Percentiles rank a stretch among this genome's conserved stretches.
These are phyloP conservation scores for Aegotheles bennettii DNA, from an alignment of 2,113 vertebrate genomes.

Conservation along the genomic window DNA sequence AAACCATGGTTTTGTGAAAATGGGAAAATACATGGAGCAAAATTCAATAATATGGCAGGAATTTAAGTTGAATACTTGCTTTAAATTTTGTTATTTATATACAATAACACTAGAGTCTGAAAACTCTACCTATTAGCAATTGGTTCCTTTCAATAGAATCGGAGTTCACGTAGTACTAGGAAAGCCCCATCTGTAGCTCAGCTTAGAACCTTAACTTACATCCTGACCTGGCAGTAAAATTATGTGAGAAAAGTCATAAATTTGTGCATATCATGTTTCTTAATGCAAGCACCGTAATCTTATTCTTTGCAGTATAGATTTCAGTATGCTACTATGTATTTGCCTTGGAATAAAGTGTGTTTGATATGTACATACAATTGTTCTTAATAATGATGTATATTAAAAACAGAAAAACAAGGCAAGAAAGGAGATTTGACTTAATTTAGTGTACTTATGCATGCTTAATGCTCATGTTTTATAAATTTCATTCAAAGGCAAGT, in stretches of 20 bases:
- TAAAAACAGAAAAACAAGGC: neutral
- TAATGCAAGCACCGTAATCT: neutral
- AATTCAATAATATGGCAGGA: neutral
- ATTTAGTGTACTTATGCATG: constrained; percentile 1
- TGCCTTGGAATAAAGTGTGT: neutral
- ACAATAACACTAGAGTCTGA: neutral
- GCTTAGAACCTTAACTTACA: neutral
- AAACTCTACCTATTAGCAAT: neutral
- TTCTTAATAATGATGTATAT: neutral
- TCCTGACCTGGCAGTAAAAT: constrained; percentile 31
- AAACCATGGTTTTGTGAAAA: neutral
- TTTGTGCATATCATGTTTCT: neutral
- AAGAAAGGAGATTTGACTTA: constrained; percentile 5
- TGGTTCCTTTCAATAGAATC: neutral
- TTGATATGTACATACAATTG: neutral
- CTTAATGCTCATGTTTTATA: neutral
- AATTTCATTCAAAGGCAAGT: constrained; percentile 32
- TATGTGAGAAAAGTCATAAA: constrained; percentile 25
- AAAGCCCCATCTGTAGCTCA: constrained; percentile 15
- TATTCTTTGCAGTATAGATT: neutral
- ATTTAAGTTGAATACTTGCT: neutral
- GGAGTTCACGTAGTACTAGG: neutral
- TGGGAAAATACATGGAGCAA: neutral
- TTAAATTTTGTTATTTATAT: neutral
- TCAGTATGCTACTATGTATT: neutral